Evolutionary conservation across 1,140 invertebrate species (phyloP).

Genomic region (Cherax destructor): DNA sequence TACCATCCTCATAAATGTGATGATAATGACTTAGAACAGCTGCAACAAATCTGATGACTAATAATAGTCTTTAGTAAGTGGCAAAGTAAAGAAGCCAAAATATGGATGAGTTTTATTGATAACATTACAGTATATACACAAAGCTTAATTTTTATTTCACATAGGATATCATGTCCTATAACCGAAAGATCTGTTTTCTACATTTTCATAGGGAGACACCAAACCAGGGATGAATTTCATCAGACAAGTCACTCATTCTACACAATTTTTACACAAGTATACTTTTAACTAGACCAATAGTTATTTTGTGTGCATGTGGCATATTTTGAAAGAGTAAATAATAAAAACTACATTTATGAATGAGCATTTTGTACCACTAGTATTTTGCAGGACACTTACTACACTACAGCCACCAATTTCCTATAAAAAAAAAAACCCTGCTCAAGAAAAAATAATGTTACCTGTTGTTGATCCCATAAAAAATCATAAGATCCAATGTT

Average conservation of each 20-base stretch:
- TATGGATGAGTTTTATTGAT: slow-evolving; percentile 67
- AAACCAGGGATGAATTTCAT: slow-evolving; percentile 45
- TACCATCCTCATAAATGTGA: no score
- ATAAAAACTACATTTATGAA: slow-evolving; percentile 25
- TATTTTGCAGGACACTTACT: slow-evolving; percentile 12
- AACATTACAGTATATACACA: slow-evolving; percentile 69
- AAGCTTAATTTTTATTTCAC: slow-evolving; percentile 55
- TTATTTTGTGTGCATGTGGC: slow-evolving; percentile 25
- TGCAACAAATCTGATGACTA: no score
- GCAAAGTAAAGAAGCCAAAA: neutral
- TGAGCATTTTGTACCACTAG: slow-evolving; percentile 25
- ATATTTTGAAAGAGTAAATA: slow-evolving; percentile 26
- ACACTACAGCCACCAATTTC: slow-evolving; percentile 7
- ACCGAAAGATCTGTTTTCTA: slow-evolving; percentile 43
- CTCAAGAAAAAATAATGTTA: neutral
- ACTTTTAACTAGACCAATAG: slow-evolving; percentile 38
- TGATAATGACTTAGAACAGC: no score
- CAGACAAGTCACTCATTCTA: slow-evolving; percentile 24
- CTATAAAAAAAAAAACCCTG: neutral
- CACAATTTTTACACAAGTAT: slow-evolving; percentile 15
- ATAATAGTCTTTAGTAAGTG: no score
- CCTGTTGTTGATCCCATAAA: neutral
- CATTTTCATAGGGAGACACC: slow-evolving; percentile 38
- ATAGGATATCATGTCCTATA: slow-evolving; percentile 51
- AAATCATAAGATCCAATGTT: neutral